phyloP scores from a whole-genome alignment of 2,888 invertebrate species.

The Ormyrus pomaceus region DNA sequence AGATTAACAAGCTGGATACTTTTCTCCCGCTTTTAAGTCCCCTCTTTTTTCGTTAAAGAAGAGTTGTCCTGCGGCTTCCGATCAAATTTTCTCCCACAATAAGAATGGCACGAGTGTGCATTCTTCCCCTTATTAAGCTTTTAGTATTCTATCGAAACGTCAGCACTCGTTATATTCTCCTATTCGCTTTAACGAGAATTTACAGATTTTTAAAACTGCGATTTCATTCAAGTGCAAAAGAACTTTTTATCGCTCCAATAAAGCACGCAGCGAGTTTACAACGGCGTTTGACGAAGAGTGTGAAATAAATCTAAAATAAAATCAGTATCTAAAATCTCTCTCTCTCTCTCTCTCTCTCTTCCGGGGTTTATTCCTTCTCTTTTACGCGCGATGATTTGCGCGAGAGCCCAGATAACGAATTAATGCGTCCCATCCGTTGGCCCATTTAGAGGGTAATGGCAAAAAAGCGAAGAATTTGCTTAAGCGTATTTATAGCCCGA shows the following conservation, averaged over 20 bases:
- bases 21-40: constrained; percentile 45
- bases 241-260: not conserved
- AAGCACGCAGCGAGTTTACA: not conserved
- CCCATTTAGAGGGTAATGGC: not conserved
- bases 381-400: not conserved
- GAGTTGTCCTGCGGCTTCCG: not conserved
- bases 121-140: too few species aligned
- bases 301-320: constrained; percentile 18
- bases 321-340: constrained; percentile 17
- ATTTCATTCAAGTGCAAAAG: too few species aligned
- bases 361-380: constrained; percentile 1
- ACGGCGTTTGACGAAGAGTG: not conserved
- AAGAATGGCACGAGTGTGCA: too few species aligned
- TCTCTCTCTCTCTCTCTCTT: not conserved
- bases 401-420: not conserved
- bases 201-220: not conserved
- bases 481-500: not conserved
- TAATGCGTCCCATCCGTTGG: not conserved
- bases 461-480: not conserved
- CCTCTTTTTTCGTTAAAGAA: not conserved
- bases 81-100: not conserved
- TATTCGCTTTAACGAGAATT: too few species aligned
- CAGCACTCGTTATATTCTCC: too few species aligned
- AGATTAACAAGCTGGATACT: constrained; percentile 68
- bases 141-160: too few species aligned